A percentile compares a stretch with the other conserved stretches of the same genome.
Evolutionary conservation across 2,888 invertebrate genomes (phyloP).

Genomic region (Diaphora mendica): DNA sequence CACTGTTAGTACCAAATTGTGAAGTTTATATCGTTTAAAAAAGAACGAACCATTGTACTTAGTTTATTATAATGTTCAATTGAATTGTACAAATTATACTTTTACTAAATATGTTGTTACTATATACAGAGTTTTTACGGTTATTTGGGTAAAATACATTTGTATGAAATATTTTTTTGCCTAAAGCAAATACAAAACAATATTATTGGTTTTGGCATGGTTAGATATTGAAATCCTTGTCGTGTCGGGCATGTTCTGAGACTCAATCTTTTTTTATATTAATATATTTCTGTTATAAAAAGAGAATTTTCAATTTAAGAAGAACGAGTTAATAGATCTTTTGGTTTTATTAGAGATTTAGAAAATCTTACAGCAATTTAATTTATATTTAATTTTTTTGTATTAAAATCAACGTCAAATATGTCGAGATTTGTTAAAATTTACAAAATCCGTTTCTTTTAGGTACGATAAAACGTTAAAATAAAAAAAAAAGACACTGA

Average conservation of each 20-base stretch:
- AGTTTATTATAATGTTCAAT: background rate
- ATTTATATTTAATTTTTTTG: no score
- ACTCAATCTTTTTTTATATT: background rate
- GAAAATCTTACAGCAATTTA: no score
- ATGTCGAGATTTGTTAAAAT: no score
- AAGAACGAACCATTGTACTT: background rate
- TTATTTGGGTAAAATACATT: background rate
- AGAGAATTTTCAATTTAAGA: background rate
- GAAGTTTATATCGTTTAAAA: slow-evolving; percentile 1
- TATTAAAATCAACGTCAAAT: no score
- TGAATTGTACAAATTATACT: background rate
- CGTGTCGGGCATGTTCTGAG: background rate
- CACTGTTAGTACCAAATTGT: slow-evolving; percentile 1
- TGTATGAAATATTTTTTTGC: slow-evolving; percentile 3
- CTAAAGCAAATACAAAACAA: slow-evolving; percentile 1
- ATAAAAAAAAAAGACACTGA: background rate
- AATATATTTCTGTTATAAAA: background rate
- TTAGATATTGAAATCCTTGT: slow-evolving; percentile 16
- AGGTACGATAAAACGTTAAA: background rate
- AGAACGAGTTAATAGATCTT: no score
- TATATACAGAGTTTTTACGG: background rate
- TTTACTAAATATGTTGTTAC: background rate
- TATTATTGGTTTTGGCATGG: slow-evolving; percentile 11
- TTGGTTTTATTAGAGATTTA: no score
- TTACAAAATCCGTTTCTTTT: background rate